Base-by-base conservation (phyloP, 2,888 invertebrate species). In the Hydroisotoma schaefferi region DNA sequence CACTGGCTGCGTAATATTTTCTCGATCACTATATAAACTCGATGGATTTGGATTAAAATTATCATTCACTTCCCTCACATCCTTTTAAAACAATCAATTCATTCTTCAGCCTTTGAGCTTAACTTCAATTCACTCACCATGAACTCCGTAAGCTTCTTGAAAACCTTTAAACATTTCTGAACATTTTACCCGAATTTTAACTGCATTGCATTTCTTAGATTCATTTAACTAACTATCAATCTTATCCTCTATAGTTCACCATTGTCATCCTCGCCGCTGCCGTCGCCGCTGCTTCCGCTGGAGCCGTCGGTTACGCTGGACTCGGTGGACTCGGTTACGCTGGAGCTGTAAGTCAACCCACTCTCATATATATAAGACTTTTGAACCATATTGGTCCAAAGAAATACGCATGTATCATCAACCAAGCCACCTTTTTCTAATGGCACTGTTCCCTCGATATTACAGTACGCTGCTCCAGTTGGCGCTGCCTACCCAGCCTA, bases 1-100 rank as follows among this genome's bases (percentile, higher is more conserved):
- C 22, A 47, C 25, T 22, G 25, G 20, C 25, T 15, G 20, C 25
- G 12, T 23, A 47, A 10, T 25, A 23, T 20, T 47, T 47, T 47
- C 25, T 15, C 20, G 18, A 47, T 23, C 23, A 38, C 48, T 57
- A 57, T 57, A 57, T 57, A 57, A 57, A 29, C 40, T 28, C n/a
- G 22, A 27, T 23, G n/a, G 15, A 8, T 40, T 38, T 43, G 27
- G 38, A 37, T 8, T 3, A 49, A 43, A 57, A 51, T 51, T 43
- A 56, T 56, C 56, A 57, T 40, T 57, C 51, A 43, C 23, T 28
- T 49, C 18, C 27, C 28, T 49, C 29, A n/a, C 49, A n/a, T 27
- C 27, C 18, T 28, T n/a, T 10, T 6, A 43, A 43, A 10, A 43
- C 6, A 18, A 25, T 47, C 25, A 43, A 22, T 47, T 23, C 25